Evolutionary conservation across 2,113 vertebrate species (phyloP).

Genomic region (Onychostruthus taczanowskii): DNA sequence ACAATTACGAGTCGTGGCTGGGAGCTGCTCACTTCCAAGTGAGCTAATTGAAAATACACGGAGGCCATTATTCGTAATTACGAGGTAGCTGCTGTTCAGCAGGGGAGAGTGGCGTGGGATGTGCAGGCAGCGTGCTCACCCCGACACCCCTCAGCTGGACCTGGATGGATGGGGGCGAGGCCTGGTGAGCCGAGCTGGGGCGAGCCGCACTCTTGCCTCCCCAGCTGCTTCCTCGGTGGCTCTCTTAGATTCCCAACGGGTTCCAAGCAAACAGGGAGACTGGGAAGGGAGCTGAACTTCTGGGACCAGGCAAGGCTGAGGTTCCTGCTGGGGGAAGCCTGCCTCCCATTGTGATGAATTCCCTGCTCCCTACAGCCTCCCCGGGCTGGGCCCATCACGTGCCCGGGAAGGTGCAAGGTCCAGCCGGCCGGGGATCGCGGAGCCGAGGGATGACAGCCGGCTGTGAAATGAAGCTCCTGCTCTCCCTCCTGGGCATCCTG

Average conservation of each 20-base stretch:
- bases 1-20: background rate
- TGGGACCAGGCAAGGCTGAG: background rate
- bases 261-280: background rate
- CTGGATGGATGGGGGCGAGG: fast-evolving
- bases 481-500: background rate
- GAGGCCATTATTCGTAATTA: background rate
- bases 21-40: background rate
- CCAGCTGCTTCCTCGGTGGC: fast-evolving
- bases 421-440: background rate
- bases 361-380: background rate
- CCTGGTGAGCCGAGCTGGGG: too few species aligned
- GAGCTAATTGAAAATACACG: background rate
- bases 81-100: background rate
- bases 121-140: fast-evolving
- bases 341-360: fast-evolving
- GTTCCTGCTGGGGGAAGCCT: background rate
- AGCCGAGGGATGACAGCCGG: background rate
- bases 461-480: background rate
- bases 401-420: constrained; percentile 40
- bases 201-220: fast-evolving
- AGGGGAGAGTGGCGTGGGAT: fast-evolving
- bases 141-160: background rate
- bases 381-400: background rate
- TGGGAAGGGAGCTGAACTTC: background rate
- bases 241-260: background rate